A percentile compares a stretch with the other conserved stretches of the same genome.
Evolutionary conservation across 1,140 invertebrate species (phyloP).

Genomic region (Chymomyza costata): DNA sequence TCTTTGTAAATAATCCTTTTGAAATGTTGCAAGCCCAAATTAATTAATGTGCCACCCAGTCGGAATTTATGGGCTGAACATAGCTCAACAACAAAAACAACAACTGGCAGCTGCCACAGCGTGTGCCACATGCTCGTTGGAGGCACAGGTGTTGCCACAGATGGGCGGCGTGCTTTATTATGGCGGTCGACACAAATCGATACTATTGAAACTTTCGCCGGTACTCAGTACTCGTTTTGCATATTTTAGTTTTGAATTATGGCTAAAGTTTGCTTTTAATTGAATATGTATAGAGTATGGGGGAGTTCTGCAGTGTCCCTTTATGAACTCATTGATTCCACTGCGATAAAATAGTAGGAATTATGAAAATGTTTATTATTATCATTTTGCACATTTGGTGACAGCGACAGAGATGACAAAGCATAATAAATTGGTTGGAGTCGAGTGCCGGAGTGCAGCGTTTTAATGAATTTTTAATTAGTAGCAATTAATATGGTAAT

Average conservation of each 20-base stretch:
- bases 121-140: too few species aligned
- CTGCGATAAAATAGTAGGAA: slow-evolving; percentile 42
- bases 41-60: slow-evolving; percentile 71
- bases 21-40: slow-evolving; percentile 66
- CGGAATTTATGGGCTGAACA: slow-evolving; percentile 66
- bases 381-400: slow-evolving; percentile 52
- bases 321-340: slow-evolving; percentile 66
- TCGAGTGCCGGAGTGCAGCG: slow-evolving; percentile 24
- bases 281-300: slow-evolving; percentile 39
- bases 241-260: slow-evolving; percentile 67
- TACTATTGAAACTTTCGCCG: slow-evolving; percentile 47
- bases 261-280: slow-evolving; percentile 64
- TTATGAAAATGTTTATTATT: slow-evolving; percentile 68
- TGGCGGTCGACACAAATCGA: slow-evolving; percentile 37
- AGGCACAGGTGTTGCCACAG: slow-evolving; percentile 58
- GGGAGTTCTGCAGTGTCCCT: slow-evolving; percentile 13
- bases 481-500: slow-evolving; percentile 72
- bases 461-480: slow-evolving; percentile 73
- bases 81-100: slow-evolving; percentile 20
- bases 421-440: slow-evolving; percentile 59
- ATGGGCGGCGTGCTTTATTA: slow-evolving; percentile 20
- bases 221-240: slow-evolving; percentile 44
- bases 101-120: neutral
- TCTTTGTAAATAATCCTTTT: slow-evolving; percentile 69
- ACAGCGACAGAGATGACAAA: slow-evolving; percentile 58